Base-by-base conservation (phyloP, 1,140 invertebrate genomes). In the Coenobita brevimanus region DNA sequence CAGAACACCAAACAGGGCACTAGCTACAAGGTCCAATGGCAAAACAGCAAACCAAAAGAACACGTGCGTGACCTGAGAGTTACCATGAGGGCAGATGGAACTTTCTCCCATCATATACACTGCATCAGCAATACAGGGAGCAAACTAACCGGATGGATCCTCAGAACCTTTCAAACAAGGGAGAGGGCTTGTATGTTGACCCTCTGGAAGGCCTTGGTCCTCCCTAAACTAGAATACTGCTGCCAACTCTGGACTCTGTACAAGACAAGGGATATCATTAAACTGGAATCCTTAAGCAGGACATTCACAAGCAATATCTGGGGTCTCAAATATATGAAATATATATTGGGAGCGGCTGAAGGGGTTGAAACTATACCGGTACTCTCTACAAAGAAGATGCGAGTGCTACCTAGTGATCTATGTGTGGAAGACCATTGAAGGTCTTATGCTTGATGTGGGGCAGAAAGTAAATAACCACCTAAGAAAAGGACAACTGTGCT, bases 351-450 rank as follows among this genome's bases (percentile, higher is more conserved):
- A 67, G 64, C 64, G 30, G 64, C 64, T 67, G 6, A 6, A 67
- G 30, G 30, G n/a, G 46, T 33, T 67, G 64, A 67, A 33, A 33
- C 64, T 67, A n/a, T 67, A n/a, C n/a, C n/a, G n/a, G n/a, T n/a
- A 67, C 64, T 67, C 64, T 33, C 64, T 67, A 33, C 64, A 67
- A 67, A 67, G 64, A 67, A 67, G 30, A 67, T n/a, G 64, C n/a
- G 64, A 67, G 64, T 33, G 30, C 6, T 67, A 33, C 64, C 64
- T 24, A n/a, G 64, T 67, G n/a, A 67, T 67, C 64, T 67, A 67
- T 33, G 30, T 67, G 64, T 67, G 21, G 64, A 67, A 24, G 64
- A 67, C 30, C 64, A 6, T 67, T 6, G 30, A 67, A n/a, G 64
- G 64, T 6, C 64, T 67, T n/a, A n/a, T n/a, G n/a, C n/a, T n/a